phyloP scores from a whole-genome alignment of 1,140 invertebrate species.

The Aradophagus sp. region DNA sequence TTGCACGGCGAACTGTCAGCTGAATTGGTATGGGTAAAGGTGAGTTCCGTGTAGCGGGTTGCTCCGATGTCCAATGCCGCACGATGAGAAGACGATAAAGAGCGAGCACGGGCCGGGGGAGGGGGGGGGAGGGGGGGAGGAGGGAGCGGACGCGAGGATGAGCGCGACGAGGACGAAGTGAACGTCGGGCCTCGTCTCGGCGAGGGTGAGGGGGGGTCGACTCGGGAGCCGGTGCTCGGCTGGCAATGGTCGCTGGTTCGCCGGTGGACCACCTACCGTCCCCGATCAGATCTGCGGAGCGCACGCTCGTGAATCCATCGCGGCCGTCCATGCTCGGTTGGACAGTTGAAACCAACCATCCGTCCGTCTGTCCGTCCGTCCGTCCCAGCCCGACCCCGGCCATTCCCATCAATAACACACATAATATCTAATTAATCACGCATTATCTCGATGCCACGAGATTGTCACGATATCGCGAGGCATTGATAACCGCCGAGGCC shows the following conservation, averaged over 20 bases:
- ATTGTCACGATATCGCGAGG: conserved; percentile 49
- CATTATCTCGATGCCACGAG: conserved; percentile 71
- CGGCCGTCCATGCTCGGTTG: too few species aligned
- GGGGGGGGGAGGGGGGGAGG: conserved; percentile 15
- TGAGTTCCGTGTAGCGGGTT: conserved; percentile 49
- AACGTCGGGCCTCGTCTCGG: conserved; percentile 36
- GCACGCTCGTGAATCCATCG: too few species aligned
- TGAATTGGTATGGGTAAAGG: conserved; percentile 52
- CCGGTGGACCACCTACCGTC: too few species aligned
- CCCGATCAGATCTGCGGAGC: too few species aligned
- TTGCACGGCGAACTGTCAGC: conserved; percentile 58
- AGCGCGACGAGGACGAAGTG: conserved; percentile 23
- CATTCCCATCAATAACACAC: conserved; percentile 73
- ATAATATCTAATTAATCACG: conserved; percentile 75
- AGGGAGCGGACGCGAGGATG: conserved; percentile 14
- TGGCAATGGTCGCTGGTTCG: too few species aligned
- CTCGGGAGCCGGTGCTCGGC: too few species aligned
- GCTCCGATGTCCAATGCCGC: conserved; percentile 35
- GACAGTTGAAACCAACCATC: too few species aligned
- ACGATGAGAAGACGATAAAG: conserved; percentile 51
- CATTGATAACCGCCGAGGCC: conserved; percentile 48
- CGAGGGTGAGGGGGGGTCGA: conserved; percentile 44
- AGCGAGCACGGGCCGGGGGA: conserved; percentile 16
- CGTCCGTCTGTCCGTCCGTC: conserved; percentile 54
- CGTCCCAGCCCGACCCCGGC: conserved; percentile 57